phyloP scores from a whole-genome alignment of 2,888 invertebrate genomes.

The Chloroclysta siterata region DNA sequence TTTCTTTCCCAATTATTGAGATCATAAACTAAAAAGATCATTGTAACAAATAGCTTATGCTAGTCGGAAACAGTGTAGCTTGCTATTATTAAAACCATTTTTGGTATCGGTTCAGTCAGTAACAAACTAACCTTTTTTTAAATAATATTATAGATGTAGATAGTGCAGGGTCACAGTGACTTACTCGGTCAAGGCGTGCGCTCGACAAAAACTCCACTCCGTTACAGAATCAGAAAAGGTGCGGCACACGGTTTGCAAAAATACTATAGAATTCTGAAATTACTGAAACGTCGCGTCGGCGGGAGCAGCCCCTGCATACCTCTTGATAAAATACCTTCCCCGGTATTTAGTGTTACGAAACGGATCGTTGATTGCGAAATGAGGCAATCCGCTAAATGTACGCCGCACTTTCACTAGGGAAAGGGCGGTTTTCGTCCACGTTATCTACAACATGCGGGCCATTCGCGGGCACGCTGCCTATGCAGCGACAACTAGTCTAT shows the following conservation, averaged over 20 bases:
- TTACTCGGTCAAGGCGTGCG: conserved; percentile 63
- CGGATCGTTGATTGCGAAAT: conserved; percentile 51
- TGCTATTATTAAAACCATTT: too few relatives aligned
- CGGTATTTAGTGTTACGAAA: conserved; percentile 46
- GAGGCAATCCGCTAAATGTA: conserved; percentile 47
- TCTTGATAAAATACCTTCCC: conserved; percentile 48
- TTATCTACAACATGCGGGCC: conserved; percentile 13
- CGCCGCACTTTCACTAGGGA: conserved; percentile 50
- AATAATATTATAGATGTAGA: conserved; percentile 21
- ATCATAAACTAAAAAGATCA: too few relatives aligned
- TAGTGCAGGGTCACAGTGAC: conserved; percentile 56
- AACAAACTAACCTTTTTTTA: too few relatives aligned
- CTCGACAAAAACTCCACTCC: conserved; percentile 12
- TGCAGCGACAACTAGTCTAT: background rate
- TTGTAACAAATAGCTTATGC: too few relatives aligned
- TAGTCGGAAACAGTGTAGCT: too few relatives aligned
- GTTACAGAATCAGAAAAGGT: background rate
- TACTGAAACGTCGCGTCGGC: conserved; percentile 1
- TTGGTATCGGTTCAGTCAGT: too few relatives aligned
- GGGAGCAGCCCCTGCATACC: conserved; percentile 2
- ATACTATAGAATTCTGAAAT: background rate
- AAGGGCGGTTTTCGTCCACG: conserved; percentile 38
- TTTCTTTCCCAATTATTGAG: too few relatives aligned
- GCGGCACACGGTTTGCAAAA: conserved; percentile 1
- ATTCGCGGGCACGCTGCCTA: background rate